phyloP scores from a whole-genome alignment of 2,113 vertebrate species.

The Hippocampus abdominalis region DNA sequence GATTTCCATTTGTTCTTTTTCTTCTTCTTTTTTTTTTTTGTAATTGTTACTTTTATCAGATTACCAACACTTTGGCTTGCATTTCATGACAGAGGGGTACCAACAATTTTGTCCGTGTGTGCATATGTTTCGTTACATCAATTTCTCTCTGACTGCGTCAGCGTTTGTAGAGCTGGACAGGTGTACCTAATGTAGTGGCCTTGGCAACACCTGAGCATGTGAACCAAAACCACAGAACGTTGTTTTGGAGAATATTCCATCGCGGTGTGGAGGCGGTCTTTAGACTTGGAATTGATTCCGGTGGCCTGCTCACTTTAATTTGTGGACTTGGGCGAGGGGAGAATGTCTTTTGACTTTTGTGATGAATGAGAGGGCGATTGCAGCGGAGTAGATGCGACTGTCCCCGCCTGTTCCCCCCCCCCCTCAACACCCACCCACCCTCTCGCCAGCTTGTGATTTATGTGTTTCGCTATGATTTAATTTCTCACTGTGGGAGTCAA shows the following conservation, averaged over 20 bases:
- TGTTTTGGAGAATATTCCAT: neutral
- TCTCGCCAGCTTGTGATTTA: constrained; percentile 76
- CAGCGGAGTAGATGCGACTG: constrained; percentile 74
- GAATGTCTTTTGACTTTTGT: constrained; percentile 74
- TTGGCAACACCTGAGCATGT: too few species aligned
- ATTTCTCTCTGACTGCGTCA: too few species aligned
- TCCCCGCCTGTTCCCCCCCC: constrained; percentile 66
- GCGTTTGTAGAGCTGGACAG: too few species aligned
- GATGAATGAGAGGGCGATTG: constrained; percentile 80
- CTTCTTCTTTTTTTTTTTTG: too few species aligned
- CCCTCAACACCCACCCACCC: constrained; percentile 2
- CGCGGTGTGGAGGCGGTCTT: neutral
- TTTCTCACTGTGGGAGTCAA: constrained; percentile 71
- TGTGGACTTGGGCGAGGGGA: constrained; percentile 53
- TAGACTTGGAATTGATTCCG: constrained; percentile 6
- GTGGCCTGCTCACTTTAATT: constrained; percentile 72
- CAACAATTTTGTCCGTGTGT: too few species aligned
- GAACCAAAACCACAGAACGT: neutral
- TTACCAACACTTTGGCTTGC: too few species aligned
- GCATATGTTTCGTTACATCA: too few species aligned
- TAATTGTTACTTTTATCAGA: too few species aligned
- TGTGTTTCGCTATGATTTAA: constrained; percentile 79
- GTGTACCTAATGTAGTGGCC: neutral
- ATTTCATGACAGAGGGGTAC: too few species aligned
- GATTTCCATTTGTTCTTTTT: too few species aligned